Evolutionary conservation across 2,113 vertebrate genomes (phyloP), one percentile per base, ranked within the genome.

Genomic region (Paracanthobrama guichenoti): DNA sequence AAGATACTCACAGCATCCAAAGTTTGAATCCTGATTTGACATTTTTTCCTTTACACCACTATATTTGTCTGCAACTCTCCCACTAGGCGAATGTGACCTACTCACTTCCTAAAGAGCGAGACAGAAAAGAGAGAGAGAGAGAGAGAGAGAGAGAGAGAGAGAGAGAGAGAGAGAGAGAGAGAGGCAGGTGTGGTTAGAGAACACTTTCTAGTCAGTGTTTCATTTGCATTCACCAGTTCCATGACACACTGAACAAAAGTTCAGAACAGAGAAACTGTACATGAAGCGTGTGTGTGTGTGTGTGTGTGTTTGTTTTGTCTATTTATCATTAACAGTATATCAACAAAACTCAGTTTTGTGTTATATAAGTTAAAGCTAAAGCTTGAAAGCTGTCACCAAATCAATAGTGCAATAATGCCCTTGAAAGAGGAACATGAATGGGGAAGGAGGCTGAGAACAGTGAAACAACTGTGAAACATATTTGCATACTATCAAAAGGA

Each of bases 1-100:
- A 87, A 75, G 83, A 71, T 86, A 81, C 88, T 91, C 66, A 91
- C 90, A 74, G 82, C 79, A 60, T 24, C 78, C 78, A 42, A 83
- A 46, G 60, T 87, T 82, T 69, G 83, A 82, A 39, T 78, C 85
- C 66, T 78, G 81, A 83, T 82, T 88, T 62, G 84, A 83, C 86
- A 83, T 73, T 42, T 77, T 83, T 59, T 86, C 81, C 22, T 20
- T 57, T 42, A 57, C 81, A 60, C 60, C 75, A 44, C 50, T 85
- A 26, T 78, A 76, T 26, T 53, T 87, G 26, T 86, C 69, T 60
- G 20, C 24, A 55, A 59, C 59, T 82, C 72, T 83, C 46, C 73
- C 75, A 42, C 78, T 48, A 44, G 86, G 72, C 0, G 83, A 88
- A 28, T 60, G 82, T 14, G 57, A 67, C 22, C 31, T 26, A 60